phyloP scores from a whole-genome alignment of 2,113 vertebrate species.

The Amazona guildingii region DNA sequence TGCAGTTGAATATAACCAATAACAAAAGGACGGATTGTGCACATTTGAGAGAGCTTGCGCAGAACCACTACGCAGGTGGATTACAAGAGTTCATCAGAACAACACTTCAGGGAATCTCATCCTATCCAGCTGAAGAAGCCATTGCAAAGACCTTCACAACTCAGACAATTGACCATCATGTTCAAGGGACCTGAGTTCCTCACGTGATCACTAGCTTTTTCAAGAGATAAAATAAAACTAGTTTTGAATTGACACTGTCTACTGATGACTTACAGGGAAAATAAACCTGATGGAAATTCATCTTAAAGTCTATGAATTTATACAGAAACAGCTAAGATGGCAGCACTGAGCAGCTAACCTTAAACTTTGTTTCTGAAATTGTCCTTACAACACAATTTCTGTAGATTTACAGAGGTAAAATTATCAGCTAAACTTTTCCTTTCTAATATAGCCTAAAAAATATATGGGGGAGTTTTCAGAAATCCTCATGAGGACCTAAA shows the following conservation, averaged over 20 bases:
- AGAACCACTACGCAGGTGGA: neutral
- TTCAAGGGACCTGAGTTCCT: neutral
- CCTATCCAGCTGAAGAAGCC: neutral
- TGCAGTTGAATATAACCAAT: neutral
- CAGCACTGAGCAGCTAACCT: neutral
- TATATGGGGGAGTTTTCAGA: neutral
- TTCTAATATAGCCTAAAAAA: neutral
- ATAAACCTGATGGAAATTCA: neutral
- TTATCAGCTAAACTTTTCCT: neutral
- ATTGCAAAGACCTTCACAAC: neutral
- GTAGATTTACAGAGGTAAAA: neutral
- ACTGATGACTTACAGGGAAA: neutral
- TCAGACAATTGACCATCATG: fast-evolving
- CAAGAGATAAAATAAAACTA: neutral
- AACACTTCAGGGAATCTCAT: neutral
- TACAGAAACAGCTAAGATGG: neutral
- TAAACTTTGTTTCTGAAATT: neutral
- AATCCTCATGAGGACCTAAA: neutral
- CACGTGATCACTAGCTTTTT: neutral
- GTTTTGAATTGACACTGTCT: neutral
- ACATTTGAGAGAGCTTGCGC: fast-evolving
- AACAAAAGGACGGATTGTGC: neutral
- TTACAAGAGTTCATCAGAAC: neutral
- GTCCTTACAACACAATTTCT: neutral
- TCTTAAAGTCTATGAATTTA: neutral